phyloP scores from a whole-genome alignment of 2,797 vertebrate species.

The Gymnopithys bicolor region DNA sequence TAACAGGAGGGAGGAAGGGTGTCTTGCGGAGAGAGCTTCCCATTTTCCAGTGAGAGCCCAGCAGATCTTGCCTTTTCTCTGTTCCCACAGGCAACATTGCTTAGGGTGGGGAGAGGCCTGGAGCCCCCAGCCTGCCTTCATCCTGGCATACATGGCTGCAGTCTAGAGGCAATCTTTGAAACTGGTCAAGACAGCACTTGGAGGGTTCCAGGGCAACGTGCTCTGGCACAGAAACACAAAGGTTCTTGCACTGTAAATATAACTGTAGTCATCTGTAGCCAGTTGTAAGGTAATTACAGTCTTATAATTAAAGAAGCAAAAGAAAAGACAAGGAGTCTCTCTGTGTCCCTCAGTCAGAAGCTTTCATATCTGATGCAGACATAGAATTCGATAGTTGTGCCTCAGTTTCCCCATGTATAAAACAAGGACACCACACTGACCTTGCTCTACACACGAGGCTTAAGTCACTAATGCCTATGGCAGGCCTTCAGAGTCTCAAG shows the following conservation, averaged over 20 bases:
- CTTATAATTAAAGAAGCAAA: background rate
- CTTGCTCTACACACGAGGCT: background rate
- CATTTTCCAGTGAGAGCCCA: background rate
- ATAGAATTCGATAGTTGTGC: background rate
- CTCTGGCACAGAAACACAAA: background rate
- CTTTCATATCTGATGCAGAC: background rate
- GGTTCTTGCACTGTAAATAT: background rate
- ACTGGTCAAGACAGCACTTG: background rate
- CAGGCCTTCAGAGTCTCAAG: background rate
- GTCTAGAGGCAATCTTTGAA: background rate
- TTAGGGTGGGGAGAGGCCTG: background rate
- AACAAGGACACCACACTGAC: background rate
- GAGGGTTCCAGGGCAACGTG: background rate
- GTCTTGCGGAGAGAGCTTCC: background rate
- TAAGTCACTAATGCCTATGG: background rate
- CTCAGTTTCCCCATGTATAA: slow-evolving; percentile 10
- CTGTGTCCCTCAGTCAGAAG: background rate
- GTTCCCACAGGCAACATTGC: background rate
- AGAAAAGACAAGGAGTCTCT: background rate
- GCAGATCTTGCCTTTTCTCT: slow-evolving; percentile 5
- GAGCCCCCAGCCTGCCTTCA: background rate
- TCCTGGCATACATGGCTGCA: background rate
- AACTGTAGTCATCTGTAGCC: background rate
- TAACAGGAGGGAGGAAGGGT: background rate
- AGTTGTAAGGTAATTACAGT: slow-evolving; percentile 1